These are phyloP conservation scores for Phoxinus dragarum DNA, from an alignment of 2,797 vertebrate species.

Conservation along the genomic window DNA sequence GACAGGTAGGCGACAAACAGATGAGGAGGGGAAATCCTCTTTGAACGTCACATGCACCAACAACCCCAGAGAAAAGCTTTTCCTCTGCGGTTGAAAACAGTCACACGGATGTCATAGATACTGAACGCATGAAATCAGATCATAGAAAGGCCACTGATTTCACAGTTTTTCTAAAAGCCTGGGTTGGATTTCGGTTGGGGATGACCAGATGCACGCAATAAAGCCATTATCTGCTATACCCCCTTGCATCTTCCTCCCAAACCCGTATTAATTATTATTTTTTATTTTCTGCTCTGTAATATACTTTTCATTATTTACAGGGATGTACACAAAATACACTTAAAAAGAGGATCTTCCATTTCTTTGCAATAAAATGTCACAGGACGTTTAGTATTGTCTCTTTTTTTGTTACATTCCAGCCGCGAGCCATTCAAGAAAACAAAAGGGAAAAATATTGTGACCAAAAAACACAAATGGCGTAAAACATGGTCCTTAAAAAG, in stretches of 20 bases:
- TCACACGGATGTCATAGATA: conserved; percentile 70
- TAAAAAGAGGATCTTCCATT: conserved; percentile 76
- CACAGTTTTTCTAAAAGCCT: conserved; percentile 61
- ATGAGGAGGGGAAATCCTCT: conserved; percentile 67
- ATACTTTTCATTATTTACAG: conserved; percentile 86
- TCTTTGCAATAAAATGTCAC: conserved; percentile 63
- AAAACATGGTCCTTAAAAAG: conserved; percentile 47
- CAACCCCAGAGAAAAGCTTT: conserved; percentile 74
- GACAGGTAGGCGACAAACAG: conserved; percentile 70
- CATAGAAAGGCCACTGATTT: conserved; percentile 59
- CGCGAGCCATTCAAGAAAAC: conserved; percentile 81
- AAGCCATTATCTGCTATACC: conserved; percentile 63
- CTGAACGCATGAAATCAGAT: conserved; percentile 68
- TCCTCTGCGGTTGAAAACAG: conserved; percentile 67
- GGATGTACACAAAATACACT: conserved; percentile 89
- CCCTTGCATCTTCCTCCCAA: conserved; percentile 59
- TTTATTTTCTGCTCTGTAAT: conserved; percentile 54
- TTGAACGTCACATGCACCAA: conserved; percentile 83
- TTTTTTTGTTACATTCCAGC: conserved; percentile 80
- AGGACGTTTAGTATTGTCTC: conserved; percentile 58
- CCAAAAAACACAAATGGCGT: conserved; percentile 50
- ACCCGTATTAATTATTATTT: conserved; percentile 76
- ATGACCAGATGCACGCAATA: conserved; percentile 73
- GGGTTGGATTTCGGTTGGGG: conserved; percentile 63
- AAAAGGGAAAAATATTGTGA: conserved; percentile 62